phyloP scores from a whole-genome alignment of 2,797 vertebrate genomes.

The Thamnophis elegans region DNA sequence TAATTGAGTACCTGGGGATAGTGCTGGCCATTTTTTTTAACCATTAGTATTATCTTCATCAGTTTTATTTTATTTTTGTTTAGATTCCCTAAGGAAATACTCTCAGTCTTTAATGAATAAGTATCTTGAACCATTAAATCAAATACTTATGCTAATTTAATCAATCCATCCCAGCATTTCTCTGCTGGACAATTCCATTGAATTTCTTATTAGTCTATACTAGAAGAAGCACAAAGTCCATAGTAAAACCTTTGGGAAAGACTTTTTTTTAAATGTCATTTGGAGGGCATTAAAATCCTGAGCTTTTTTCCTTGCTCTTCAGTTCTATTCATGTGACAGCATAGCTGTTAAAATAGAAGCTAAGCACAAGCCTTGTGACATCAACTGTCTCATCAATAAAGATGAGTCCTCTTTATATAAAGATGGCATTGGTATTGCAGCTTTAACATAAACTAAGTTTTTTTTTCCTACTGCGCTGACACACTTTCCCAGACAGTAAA shows the following conservation, averaged over 20 bases:
- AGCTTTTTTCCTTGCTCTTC: background rate
- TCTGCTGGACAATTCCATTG: background rate
- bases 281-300: background rate
- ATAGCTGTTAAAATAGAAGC: background rate
- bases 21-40: background rate
- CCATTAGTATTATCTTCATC: background rate
- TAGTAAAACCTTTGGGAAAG: background rate
- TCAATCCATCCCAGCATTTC: background rate
- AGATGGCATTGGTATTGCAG: background rate
- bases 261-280: background rate
- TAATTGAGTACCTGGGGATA: background rate
- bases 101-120: background rate
- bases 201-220: background rate
- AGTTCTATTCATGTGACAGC: background rate
- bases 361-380: background rate
- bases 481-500: background rate
- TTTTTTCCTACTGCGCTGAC: background rate
- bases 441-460: background rate
- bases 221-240: background rate
- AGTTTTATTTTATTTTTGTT: constrained; percentile 22
- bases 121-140: background rate
- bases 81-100: background rate
- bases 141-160: background rate
- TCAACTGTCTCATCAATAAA: background rate
- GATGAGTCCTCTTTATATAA: background rate